A percentile compares a stretch with the other conserved stretches of the same genome.
phyloP scores from a whole-genome alignment of 2,888 invertebrate species.

The Baccha elongata region DNA sequence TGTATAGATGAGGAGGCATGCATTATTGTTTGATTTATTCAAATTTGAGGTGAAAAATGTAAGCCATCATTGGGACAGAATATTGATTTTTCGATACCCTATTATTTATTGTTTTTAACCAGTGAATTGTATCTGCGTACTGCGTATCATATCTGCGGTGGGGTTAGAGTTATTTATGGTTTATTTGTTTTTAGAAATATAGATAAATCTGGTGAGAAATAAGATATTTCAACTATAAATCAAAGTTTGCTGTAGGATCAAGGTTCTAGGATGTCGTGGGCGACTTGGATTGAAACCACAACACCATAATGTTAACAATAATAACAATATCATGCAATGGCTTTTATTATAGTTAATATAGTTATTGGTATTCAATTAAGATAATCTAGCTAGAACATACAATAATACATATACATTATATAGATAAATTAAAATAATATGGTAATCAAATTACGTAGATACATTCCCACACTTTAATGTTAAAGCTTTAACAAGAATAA shows the following conservation, averaged over 20 bases:
- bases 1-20: conserved; percentile 2
- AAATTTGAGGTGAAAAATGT: conserved; percentile 58
- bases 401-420: too few relatives aligned
- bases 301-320: too few relatives aligned
- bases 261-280: too few relatives aligned
- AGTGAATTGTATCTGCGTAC: neutral
- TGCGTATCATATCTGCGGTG: neutral
- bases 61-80: conserved; percentile 33
- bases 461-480: too few relatives aligned
- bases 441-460: too few relatives aligned
- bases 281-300: too few relatives aligned
- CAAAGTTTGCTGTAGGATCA: neutral
- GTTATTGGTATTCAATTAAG: too few relatives aligned
- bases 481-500: too few relatives aligned
- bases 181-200: conserved; percentile 2
- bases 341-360: too few relatives aligned
- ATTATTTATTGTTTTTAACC: conserved; percentile 12
- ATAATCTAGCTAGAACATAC: too few relatives aligned
- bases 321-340: too few relatives aligned
- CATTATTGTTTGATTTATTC: conserved; percentile 65
- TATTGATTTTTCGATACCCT: conserved; percentile 52
- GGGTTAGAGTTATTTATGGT: conserved; percentile 9
- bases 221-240: neutral
- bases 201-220: conserved; percentile 5
- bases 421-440: too few relatives aligned